Percentiles rank a stretch among this genome's conserved stretches.
phyloP scores from a whole-genome alignment of 2,113 vertebrate species.

The Orthochromis malagaraziensis region DNA sequence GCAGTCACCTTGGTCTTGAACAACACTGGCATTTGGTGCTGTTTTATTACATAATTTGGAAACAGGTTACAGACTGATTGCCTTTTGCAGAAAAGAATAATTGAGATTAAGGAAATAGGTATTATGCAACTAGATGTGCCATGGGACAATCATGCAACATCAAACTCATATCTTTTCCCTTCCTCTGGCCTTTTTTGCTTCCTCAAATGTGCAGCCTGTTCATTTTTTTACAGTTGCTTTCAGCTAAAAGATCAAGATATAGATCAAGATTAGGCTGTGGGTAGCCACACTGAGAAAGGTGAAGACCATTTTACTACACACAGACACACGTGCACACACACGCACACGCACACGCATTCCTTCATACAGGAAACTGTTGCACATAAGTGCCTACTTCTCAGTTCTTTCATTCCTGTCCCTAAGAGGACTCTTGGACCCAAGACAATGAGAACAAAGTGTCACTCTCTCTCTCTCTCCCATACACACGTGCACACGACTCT shows the following conservation, averaged over 20 bases:
- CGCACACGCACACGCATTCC: accelerated
- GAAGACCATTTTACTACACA: not conserved
- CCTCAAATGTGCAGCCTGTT: not conserved
- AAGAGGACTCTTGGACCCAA: conserved; percentile 2
- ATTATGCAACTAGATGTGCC: not conserved
- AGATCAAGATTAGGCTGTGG: not conserved
- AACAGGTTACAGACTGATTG: not conserved
- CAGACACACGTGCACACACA: not conserved
- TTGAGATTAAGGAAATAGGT: not conserved
- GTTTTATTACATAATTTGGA: not conserved
- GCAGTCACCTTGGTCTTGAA: not conserved
- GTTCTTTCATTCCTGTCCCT: conserved; percentile 4
- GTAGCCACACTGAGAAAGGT: not conserved
- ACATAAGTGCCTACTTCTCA: not conserved
- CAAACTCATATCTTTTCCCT: not conserved
- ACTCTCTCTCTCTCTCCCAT: not conserved
- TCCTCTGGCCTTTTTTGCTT: not conserved
- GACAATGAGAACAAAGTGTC: conserved; percentile 6
- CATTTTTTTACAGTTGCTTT: not conserved
- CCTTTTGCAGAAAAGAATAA: not conserved
- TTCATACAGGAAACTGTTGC: not conserved
- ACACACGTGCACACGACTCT: not conserved
- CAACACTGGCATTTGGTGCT: not conserved
- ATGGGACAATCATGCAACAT: not conserved
- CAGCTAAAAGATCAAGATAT: not conserved